Base-by-base conservation (phyloP, 2,113 vertebrate genomes). In the Puntigrus tetrazona region DNA sequence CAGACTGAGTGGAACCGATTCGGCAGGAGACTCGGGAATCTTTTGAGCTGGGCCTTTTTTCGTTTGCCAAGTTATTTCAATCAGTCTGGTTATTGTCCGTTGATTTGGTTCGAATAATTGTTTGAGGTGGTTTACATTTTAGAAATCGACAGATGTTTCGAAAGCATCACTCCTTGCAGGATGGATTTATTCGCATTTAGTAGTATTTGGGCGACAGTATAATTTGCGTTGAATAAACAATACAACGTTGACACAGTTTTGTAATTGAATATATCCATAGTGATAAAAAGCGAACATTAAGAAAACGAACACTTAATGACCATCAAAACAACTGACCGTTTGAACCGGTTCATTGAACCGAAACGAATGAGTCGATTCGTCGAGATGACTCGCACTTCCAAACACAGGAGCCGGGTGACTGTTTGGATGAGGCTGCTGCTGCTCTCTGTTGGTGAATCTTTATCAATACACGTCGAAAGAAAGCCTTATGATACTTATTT, bases 381-480 rank as follows among this genome's bases (percentile, higher is more conserved):
- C 14, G 1, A 34, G n/a, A 29, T 70, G 50, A 70, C 29, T 82
- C 50, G 5, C 16, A 55, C 34, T 29, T 69, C 31, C 27, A 27
- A 75, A 65, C 59, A 27, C 36, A 3, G n/a, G 38, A 34, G 36
- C 34, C 29, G 36, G 36, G 1, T 18, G 14, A 1, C 7, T 43
- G 55, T 27, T 79, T 29, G 25, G 38, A 45, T 50, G 16, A 81
- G 27, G 41, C 38, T 45, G 18, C 25, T 81, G 79, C 47, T 82
- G 82, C 87, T 22, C 87, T 80, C 87, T 87, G 78, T 47, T 74
- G 86, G 86, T 27, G 27, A 69, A 8, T 50, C n/a, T 70, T 70
- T 9, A 36, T 18, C 41, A 41, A 41, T 22, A 34, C 31, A 36
- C 11, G 61, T 7, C 5, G 13, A 27, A 63, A 13, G 25, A 63